A percentile compares a stretch with the other conserved stretches of the same genome.
These are phyloP conservation scores for Luffia ferchaultella DNA, from an alignment of 2,888 invertebrate genomes.

Conservation along the genomic window DNA sequence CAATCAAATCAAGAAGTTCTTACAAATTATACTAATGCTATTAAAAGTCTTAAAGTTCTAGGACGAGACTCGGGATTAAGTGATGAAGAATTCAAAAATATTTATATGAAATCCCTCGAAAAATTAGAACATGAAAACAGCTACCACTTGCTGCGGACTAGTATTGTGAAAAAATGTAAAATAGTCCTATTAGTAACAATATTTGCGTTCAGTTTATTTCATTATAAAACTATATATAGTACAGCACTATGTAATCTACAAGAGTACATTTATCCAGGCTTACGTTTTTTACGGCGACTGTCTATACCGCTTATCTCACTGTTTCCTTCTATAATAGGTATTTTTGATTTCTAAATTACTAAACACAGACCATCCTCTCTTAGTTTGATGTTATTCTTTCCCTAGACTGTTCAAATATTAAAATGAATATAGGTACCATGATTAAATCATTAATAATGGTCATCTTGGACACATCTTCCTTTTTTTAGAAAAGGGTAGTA, in stretches of 20 bases:
- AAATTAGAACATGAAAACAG: slow-evolving; percentile 32
- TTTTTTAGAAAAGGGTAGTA: no score
- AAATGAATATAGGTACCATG: no score
- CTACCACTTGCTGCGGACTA: background rate
- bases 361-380: no score
- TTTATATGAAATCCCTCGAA: slow-evolving; percentile 51
- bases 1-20: slow-evolving; percentile 20
- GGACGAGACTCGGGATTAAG: slow-evolving; percentile 67
- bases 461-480: no score
- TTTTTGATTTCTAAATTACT: slow-evolving; percentile 17
- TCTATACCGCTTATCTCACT: slow-evolving; percentile 79
- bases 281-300: slow-evolving; percentile 75
- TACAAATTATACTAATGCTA: slow-evolving; percentile 55
- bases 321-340: slow-evolving; percentile 79
- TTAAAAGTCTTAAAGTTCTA: slow-evolving; percentile 64
- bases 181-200: slow-evolving; percentile 20
- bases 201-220: slow-evolving; percentile 30
- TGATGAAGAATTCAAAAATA: slow-evolving; percentile 68
- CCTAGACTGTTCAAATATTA: no score
- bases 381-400: no score
- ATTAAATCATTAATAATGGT: no score
- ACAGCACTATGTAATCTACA: slow-evolving; percentile 77
- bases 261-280: slow-evolving; percentile 82
- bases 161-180: background rate
- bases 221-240: slow-evolving; percentile 71